These are phyloP conservation scores for Agelas oroides DNA, from an alignment of 37 sponge, comb jelly and placozoan species.

Conservation along the genomic window DNA sequence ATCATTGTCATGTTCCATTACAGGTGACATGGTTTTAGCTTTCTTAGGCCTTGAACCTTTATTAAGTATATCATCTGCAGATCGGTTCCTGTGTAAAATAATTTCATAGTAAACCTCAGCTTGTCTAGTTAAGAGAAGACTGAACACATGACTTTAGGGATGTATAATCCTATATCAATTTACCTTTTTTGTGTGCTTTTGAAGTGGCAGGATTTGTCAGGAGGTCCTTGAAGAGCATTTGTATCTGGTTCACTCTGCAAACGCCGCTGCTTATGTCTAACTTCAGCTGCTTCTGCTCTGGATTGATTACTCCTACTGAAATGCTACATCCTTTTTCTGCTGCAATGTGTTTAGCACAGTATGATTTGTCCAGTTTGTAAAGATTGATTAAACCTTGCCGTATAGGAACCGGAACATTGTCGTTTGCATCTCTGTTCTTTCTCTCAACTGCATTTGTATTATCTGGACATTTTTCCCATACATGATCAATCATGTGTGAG, in stretches of 20 bases:
- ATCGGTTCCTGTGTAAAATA: no score
- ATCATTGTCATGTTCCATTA: no score
- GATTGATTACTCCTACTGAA: background rate
- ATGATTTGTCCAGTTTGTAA: conserved; percentile 10
- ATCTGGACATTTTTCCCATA: background rate
- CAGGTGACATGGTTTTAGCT: no score
- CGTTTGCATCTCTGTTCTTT: background rate
- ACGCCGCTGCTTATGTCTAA: background rate
- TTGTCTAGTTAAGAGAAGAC: no score
- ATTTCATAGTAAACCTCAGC: no score
- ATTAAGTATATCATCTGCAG: no score
- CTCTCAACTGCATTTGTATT: conserved; percentile 14
- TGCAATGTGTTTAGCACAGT: conserved; percentile 11
- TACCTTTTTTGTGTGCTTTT: no score
- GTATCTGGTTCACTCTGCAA: background rate
- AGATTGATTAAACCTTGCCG: background rate
- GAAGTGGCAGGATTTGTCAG: no score
- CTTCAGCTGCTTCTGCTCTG: background rate
- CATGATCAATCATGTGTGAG: background rate
- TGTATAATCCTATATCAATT: no score
- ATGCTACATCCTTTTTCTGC: background rate
- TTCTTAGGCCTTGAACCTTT: no score
- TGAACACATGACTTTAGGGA: no score
- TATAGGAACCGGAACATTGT: background rate
- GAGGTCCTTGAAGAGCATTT: background rate